Conservation (phyloP, 2,888 invertebrate species). For the Rhopalosiphum nymphaeae region DNA sequence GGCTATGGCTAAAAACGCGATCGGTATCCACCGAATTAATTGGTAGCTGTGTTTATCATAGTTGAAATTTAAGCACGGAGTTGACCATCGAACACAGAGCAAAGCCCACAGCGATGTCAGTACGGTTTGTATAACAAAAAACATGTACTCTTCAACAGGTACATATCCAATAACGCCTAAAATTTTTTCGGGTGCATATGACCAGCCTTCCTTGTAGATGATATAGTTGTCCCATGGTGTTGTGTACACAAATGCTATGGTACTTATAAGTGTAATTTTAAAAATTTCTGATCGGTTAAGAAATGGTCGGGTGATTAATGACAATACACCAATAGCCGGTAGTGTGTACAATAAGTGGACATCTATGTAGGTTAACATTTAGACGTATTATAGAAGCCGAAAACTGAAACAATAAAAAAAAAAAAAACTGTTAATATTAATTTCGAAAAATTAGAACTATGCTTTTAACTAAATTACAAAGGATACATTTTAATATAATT, state of each 20-base stretch:
- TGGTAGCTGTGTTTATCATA: not conserved
- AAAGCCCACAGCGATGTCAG: constrained; percentile 10
- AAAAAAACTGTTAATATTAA: not conserved
- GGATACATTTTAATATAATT: not conserved
- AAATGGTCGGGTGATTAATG: constrained; percentile 7
- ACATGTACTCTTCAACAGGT: constrained; percentile 49
- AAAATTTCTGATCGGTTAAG: constrained; percentile 14
- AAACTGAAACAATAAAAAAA: not conserved
- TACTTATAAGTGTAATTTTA: not conserved
- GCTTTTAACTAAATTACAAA: not conserved
- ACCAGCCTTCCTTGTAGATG: not conserved
- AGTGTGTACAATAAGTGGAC: constrained; percentile 18
- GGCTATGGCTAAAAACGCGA: not conserved
- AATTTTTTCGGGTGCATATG: not conserved
- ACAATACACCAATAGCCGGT: not conserved
- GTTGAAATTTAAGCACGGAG: constrained; percentile 38
- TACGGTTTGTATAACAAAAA: constrained; percentile 33
- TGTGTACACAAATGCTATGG: constrained; percentile 11
- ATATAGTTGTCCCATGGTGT: constrained; percentile 53
- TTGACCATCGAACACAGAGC: constrained; percentile 41
- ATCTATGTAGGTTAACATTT: constrained; percentile 37
- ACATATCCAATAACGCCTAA: not conserved
- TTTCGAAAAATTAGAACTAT: not conserved
- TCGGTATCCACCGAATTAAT: constrained; percentile 50
- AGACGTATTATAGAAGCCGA: not conserved